These are phyloP conservation scores for Epinotia demarniana DNA, from an alignment of 2,888 invertebrate genomes.

Conservation along the genomic window DNA sequence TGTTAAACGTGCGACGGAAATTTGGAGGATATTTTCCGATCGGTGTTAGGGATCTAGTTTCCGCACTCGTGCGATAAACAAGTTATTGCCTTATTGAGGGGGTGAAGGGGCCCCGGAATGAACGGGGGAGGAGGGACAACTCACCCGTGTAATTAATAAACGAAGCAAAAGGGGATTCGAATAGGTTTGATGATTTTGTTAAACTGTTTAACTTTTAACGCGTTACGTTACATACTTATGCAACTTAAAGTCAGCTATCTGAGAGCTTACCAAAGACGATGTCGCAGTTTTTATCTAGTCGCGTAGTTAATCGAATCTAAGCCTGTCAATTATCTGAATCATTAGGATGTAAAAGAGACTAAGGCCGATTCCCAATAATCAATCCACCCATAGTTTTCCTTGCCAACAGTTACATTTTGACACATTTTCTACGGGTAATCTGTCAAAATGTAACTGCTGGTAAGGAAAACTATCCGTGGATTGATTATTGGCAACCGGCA, in stretches of 20 bases:
- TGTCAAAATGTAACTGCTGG: too few relatives aligned
- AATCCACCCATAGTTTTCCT: too few relatives aligned
- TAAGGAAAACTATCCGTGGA: too few relatives aligned
- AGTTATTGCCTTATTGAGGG: conserved; percentile 63
- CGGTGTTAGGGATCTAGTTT: conserved; percentile 75
- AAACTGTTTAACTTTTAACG: conserved; percentile 53
- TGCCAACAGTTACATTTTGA: too few relatives aligned
- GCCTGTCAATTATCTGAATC: not conserved
- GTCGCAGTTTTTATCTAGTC: not conserved
- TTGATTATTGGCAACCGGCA: too few relatives aligned
- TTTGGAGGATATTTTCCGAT: conserved; percentile 74
- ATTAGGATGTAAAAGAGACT: not conserved
- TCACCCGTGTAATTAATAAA: conserved; percentile 77
- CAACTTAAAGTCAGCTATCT: not conserved
- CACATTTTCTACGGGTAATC: too few relatives aligned
- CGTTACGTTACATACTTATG: conserved; percentile 21
- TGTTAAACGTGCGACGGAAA: conserved; percentile 62
- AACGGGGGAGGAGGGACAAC: conserved; percentile 51
- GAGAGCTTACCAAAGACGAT: not conserved
- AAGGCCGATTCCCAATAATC: too few relatives aligned
- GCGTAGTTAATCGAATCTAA: not conserved
- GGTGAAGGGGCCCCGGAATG: conserved; percentile 50
- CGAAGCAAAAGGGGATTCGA: conserved; percentile 68
- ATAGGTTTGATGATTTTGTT: conserved; percentile 70
- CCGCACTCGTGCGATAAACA: conserved; percentile 76